Conservation (phyloP, 2,113 vertebrate species). For the Serinus canaria region DNA sequence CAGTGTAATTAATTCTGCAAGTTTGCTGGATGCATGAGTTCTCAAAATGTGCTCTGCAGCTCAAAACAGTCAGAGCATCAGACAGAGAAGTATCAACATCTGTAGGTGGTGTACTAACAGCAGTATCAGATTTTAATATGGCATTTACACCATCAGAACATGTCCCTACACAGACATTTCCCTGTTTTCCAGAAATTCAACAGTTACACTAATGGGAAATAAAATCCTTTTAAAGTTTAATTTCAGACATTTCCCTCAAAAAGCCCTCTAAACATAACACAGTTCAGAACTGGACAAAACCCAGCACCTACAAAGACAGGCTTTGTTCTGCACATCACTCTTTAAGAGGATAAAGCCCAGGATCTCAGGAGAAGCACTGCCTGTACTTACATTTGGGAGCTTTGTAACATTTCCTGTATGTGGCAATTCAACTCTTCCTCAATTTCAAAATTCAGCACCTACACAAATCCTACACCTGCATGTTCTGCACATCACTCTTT, state of each 20-base stretch:
- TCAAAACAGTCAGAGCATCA: background rate
- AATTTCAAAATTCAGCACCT: constrained; percentile 67
- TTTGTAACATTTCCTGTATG: constrained; percentile 67
- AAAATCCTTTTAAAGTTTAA: background rate
- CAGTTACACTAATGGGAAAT: rapidly evolving
- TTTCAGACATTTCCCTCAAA: background rate
- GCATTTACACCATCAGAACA: background rate
- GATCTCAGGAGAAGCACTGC: background rate
- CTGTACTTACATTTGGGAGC: constrained; percentile 67
- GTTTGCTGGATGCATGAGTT: background rate
- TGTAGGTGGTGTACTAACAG: background rate
- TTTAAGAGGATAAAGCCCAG: background rate
- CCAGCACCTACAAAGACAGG: background rate
- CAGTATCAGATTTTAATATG: background rate
- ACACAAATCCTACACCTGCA: background rate
- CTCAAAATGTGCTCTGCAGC: background rate
- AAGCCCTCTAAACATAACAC: background rate
- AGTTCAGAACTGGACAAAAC: background rate
- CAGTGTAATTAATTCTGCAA: background rate
- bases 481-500: background rate
- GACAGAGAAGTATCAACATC: background rate
- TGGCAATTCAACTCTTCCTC: constrained; percentile 76
- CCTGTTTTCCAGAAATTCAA: background rate
- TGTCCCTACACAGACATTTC: background rate
- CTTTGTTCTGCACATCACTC: background rate